Percentiles rank a stretch among this genome's conserved stretches.
Evolutionary conservation across 1,140 invertebrate genomes (phyloP).

Genomic region (Magallana ariakensis): DNA sequence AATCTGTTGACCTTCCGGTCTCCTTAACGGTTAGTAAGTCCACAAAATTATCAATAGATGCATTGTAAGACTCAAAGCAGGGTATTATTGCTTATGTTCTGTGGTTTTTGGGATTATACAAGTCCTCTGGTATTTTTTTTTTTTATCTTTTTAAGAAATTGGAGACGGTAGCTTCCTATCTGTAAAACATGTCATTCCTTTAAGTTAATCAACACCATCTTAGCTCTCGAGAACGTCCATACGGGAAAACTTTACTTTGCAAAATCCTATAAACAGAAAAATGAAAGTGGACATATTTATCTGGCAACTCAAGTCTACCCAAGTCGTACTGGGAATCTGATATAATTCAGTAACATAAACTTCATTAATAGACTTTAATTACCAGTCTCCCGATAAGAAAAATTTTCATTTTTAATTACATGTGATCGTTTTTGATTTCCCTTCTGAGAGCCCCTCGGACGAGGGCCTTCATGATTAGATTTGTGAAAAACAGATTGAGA

Average conservation of each 20-base stretch:
- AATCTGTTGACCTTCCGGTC: too few species aligned
- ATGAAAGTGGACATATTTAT: constrained; percentile 37
- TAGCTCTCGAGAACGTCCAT: too few species aligned
- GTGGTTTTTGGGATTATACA: too few species aligned
- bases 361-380: constrained; percentile 34
- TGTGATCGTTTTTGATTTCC: background rate
- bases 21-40: too few species aligned
- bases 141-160: too few species aligned
- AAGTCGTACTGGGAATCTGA: background rate
- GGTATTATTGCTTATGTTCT: too few species aligned
- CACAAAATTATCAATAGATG: too few species aligned
- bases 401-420: background rate
- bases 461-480: background rate
- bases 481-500: background rate
- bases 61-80: too few species aligned
- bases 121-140: too few species aligned
- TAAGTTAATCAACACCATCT: too few species aligned
- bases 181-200: too few species aligned
- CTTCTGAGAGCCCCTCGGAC: background rate
- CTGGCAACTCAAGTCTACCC: background rate
- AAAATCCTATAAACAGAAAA: background rate
- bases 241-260: background rate
- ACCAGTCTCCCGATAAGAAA: background rate
- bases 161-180: too few species aligned
- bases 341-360: constrained; percentile 1